Percentiles rank a stretch among this genome's conserved stretches.
phyloP scores from a whole-genome alignment of 2,888 invertebrate genomes.

The Tribolium freemani region DNA sequence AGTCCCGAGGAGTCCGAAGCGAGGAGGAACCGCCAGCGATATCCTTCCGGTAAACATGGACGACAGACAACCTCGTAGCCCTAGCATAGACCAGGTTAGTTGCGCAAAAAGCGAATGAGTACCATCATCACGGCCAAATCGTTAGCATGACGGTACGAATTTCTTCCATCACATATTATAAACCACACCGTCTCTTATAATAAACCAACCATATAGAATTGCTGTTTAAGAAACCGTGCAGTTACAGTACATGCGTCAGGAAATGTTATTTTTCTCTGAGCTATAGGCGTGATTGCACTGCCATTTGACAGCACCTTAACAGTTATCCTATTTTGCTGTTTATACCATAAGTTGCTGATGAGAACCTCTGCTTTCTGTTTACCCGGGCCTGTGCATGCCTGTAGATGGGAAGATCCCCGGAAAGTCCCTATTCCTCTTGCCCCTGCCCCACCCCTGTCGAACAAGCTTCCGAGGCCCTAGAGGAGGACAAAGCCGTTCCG shows the following conservation, averaged over 20 bases:
- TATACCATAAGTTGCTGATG: slow-evolving; percentile 59
- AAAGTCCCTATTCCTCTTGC: slow-evolving; percentile 65
- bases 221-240: slow-evolving; percentile 42
- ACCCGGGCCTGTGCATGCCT: slow-evolving; percentile 63
- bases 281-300: slow-evolving; percentile 43
- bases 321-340: slow-evolving; percentile 60
- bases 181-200: slow-evolving; percentile 2
- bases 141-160: slow-evolving; percentile 34
- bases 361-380: slow-evolving; percentile 59
- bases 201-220: slow-evolving; percentile 38
- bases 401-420: slow-evolving; percentile 66
- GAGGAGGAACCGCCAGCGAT: slow-evolving; percentile 67
- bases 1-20: slow-evolving; percentile 65
- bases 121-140: slow-evolving; percentile 8
- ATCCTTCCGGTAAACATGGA: slow-evolving; percentile 64
- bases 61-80: slow-evolving; percentile 80
- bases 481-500: slow-evolving; percentile 62
- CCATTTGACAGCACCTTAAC: slow-evolving; percentile 49
- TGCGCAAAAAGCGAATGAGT: background rate
- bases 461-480: slow-evolving; percentile 68
- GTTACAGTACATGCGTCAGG: slow-evolving; percentile 40
- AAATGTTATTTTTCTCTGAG: slow-evolving; percentile 43
- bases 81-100: slow-evolving; percentile 91
- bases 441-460: slow-evolving; percentile 69
- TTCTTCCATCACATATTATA: slow-evolving; percentile 14